These are phyloP conservation scores for Oxyscelio sp. DNA, from an alignment of 2,888 invertebrate species.

Conservation along the genomic window DNA sequence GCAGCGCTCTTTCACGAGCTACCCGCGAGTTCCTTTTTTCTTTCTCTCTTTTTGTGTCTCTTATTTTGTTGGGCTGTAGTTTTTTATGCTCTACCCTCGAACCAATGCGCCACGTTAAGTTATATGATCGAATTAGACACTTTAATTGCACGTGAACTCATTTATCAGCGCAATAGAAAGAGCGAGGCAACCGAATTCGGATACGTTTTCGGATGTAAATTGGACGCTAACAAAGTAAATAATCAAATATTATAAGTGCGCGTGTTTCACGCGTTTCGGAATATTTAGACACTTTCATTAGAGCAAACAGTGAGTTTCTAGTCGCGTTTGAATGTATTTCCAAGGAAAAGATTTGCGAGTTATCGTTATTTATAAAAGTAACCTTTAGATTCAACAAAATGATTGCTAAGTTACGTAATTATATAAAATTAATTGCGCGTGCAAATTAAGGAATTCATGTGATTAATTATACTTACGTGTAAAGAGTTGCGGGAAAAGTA, in stretches of 20 bases:
- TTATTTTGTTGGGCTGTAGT: neutral
- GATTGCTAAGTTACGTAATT: no score
- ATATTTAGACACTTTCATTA: neutral
- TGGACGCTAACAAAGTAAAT: no score
- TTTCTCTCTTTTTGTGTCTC: neutral
- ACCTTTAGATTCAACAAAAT: neutral
- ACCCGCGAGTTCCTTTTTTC: constrained; percentile 28
- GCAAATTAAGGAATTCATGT: no score
- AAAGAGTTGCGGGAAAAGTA: no score
- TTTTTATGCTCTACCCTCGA: constrained; percentile 4
- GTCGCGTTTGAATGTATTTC: neutral
- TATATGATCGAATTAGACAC: constrained; percentile 55
- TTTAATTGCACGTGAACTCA: no score
- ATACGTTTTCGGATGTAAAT: no score
- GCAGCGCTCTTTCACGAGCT: constrained; percentile 56
- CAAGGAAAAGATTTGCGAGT: no score
- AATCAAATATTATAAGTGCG: neutral
- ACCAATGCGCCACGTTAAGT: constrained; percentile 37
- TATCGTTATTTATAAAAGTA: no score
- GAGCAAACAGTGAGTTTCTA: neutral
- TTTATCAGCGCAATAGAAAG: no score
- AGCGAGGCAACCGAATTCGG: no score
- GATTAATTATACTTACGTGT: no score
- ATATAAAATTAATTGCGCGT: no score
- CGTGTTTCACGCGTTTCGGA: neutral